A percentile compares a stretch with the other conserved stretches of the same genome.
These are phyloP conservation scores for Perodicticus potto DNA, from an alignment of 2,797 vertebrate genomes.

Conservation along the genomic window DNA sequence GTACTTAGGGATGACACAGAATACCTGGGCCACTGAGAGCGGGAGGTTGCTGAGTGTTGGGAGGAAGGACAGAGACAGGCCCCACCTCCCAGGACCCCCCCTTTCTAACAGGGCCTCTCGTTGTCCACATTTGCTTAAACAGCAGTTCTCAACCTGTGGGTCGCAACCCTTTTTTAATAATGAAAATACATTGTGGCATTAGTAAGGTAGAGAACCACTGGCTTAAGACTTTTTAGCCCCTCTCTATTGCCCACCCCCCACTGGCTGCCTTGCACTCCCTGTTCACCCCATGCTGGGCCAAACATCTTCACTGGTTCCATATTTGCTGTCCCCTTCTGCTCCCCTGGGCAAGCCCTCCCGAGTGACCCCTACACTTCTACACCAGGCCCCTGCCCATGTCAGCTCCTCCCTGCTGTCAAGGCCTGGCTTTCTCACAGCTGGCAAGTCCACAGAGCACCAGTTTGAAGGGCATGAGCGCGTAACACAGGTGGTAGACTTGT, in stretches of 20 bases:
- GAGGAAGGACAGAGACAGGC: rapidly evolving
- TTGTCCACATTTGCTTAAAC: neutral
- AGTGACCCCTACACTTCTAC: rapidly evolving
- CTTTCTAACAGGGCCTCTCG: neutral
- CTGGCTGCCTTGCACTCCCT: too few species aligned
- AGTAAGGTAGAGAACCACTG: too few species aligned
- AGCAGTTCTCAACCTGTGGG: too few species aligned
- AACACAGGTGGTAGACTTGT: slow-evolving; percentile 89
- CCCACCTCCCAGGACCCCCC: neutral
- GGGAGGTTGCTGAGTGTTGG: neutral
- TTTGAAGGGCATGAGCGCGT: slow-evolving; percentile 88
- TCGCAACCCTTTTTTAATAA: too few species aligned
- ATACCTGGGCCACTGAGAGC: slow-evolving; percentile 76
- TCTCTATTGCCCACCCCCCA: too few species aligned
- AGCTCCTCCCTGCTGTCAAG: neutral
- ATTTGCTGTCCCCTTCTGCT: rapidly evolving
- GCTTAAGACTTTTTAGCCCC: neutral
- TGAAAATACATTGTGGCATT: too few species aligned
- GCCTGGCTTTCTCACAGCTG: slow-evolving; percentile 79
- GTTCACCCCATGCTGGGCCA: neutral
- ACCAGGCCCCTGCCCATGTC: rapidly evolving
- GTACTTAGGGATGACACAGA: slow-evolving; percentile 85
- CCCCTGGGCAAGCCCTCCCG: neutral
- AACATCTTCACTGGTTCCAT: neutral
- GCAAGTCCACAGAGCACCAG: slow-evolving; percentile 89